Conservation (phyloP, 2,888 invertebrate genomes). For the Eupithecia tripunctaria region DNA sequence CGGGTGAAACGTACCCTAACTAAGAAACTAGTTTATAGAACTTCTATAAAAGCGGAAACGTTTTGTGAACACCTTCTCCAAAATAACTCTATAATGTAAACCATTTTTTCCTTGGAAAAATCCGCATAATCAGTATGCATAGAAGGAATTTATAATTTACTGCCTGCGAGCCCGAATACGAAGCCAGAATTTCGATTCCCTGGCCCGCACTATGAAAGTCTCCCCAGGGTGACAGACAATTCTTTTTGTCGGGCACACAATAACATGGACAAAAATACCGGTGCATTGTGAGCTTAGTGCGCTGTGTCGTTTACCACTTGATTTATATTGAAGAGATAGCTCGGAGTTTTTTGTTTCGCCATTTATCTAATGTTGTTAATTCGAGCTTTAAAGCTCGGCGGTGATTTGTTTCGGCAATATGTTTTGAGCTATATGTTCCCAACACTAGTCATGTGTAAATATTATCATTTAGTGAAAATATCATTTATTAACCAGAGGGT, state of each 20-base stretch:
- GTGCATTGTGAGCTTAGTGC: conserved; percentile 26
- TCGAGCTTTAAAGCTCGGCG: conserved; percentile 3
- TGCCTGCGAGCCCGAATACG: conserved; percentile 11
- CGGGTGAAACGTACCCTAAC: too few relatives aligned
- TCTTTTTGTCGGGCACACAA: conserved; percentile 30
- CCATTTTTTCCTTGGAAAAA: neutral
- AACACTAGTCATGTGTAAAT: neutral
- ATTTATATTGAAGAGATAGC: conserved; percentile 23
- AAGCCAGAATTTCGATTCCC: conserved; percentile 21
- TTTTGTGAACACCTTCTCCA: neutral
- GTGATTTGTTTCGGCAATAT: conserved; percentile 12
- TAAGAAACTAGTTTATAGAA: too few relatives aligned
- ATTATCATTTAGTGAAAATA: neutral
- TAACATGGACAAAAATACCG: conserved; percentile 32
- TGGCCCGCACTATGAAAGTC: conserved; percentile 39
- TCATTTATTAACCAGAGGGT: neutral
- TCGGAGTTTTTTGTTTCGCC: conserved; percentile 14
- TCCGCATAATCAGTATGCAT: conserved; percentile 11
- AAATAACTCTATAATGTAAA: neutral
- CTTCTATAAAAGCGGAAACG: neutral
- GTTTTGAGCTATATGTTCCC: neutral
- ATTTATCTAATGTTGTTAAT: conserved; percentile 23
- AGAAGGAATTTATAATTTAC: conserved; percentile 15
- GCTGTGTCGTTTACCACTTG: conserved; percentile 23
- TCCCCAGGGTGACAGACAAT: conserved; percentile 37